Conservation (phyloP, 2,113 vertebrate genomes). For the Apteryx owenii region DNA sequence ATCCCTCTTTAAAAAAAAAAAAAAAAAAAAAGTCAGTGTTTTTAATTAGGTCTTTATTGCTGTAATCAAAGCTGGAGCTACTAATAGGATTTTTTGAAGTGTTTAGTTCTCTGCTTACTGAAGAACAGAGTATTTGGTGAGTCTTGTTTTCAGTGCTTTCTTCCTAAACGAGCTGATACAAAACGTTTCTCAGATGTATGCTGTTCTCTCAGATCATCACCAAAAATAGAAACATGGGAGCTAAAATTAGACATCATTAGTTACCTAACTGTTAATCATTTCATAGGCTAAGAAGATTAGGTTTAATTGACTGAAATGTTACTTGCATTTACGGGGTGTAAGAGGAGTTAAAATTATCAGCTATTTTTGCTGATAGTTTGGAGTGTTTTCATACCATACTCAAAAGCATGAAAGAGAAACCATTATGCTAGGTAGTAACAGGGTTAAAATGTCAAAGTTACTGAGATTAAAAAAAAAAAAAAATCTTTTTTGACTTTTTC, state of each 20-base stretch:
- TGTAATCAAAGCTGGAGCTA: neutral
- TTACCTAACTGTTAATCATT: conserved; percentile 66
- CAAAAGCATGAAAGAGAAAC: neutral
- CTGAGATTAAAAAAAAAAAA: neutral
- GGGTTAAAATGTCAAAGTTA: neutral
- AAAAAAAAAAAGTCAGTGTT: neutral
- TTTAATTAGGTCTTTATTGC: neutral
- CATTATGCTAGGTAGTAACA: neutral
- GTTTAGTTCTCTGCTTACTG: neutral
- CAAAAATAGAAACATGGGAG: conserved; percentile 28
- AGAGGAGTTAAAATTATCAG: conserved; percentile 22
- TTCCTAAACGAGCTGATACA: neutral
- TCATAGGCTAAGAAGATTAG: conserved; percentile 50
- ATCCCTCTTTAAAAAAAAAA: neutral
- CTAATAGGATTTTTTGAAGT: neutral
- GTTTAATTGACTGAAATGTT: conserved; percentile 62
- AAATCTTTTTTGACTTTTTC: neutral
- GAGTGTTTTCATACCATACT: neutral
- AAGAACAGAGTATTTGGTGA: neutral
- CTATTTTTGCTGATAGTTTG: neutral
- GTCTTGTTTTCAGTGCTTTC: neutral
- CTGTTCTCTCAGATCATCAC: neutral
- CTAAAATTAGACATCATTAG: conserved; percentile 43
- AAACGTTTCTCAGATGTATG: neutral
- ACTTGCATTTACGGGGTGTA: neutral